Evolutionary conservation across 2,113 vertebrate species (phyloP).

Genomic region (Myotis brandtii): DNA sequence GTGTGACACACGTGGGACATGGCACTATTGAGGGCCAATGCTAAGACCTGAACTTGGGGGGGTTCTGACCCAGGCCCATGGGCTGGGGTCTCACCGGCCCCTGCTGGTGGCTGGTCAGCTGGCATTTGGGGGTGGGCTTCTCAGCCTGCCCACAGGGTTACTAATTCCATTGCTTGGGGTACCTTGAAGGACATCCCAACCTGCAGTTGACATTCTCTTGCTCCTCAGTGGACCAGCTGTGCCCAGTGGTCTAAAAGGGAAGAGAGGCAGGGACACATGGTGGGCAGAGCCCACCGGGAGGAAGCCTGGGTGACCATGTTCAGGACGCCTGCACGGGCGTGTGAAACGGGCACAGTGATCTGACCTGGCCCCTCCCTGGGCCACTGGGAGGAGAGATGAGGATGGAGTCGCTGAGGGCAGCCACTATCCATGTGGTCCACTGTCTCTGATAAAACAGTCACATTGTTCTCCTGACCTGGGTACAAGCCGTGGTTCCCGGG

Average conservation of each 20-base stretch:
- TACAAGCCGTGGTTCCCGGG: neutral
- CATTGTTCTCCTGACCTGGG: neutral
- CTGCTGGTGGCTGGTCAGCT: neutral
- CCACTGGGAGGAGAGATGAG: fast-evolving
- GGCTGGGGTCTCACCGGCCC: neutral
- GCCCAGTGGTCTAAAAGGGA: neutral
- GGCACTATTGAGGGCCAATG: neutral
- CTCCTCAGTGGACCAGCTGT: neutral
- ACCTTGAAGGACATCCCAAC: neutral
- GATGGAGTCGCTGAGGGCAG: neutral
- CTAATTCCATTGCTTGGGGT: neutral
- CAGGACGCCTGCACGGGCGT: neutral
- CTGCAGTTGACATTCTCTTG: neutral
- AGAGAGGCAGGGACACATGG: neutral
- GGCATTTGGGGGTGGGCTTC: neutral
- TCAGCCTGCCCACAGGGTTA: neutral
- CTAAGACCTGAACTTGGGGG: neutral
- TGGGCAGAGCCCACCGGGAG: neutral
- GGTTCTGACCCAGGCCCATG: neutral
- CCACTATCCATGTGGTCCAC: fast-evolving
- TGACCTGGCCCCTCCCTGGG: neutral
- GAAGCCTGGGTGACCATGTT: neutral
- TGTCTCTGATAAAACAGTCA: neutral
- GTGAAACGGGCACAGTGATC: neutral
- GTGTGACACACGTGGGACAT: neutral